Percentiles rank a stretch among this genome's conserved stretches.
These are phyloP conservation scores for Epizoanthus ramosus DNA, from an alignment of 92 coral and sea anemone species.

Conservation along the genomic window DNA sequence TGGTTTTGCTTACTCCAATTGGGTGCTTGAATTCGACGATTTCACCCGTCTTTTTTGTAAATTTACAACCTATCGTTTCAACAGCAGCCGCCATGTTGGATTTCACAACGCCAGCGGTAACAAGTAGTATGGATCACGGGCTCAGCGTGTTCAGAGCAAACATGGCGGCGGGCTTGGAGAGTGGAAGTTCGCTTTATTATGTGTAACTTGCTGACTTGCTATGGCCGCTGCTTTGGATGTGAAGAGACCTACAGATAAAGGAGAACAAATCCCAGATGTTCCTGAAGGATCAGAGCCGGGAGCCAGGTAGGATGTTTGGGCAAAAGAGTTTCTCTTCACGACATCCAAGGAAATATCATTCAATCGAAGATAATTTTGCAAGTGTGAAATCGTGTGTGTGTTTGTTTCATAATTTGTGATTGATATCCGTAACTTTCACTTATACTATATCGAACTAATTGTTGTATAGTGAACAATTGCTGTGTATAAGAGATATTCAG, in stretches of 20 bases:
- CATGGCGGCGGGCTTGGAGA: slow-evolving; percentile 33
- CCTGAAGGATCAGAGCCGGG: slow-evolving; percentile 45
- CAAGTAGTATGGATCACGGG: slow-evolving; percentile 19
- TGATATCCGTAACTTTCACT: too few species aligned
- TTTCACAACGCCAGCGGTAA: slow-evolving; percentile 15
- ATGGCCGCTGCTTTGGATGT: slow-evolving; percentile 40
- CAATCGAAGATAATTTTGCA: neutral
- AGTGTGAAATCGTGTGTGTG: neutral
- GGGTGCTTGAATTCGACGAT: slow-evolving; percentile 23
- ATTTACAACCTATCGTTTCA: neutral
- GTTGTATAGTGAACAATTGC: too few species aligned
- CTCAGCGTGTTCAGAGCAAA: slow-evolving; percentile 24
- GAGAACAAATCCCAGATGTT: slow-evolving; percentile 46
- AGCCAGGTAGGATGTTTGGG: slow-evolving; percentile 19
- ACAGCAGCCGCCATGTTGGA: slow-evolving; percentile 10
- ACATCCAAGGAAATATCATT: neutral
- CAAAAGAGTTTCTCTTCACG: neutral
- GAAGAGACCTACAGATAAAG: slow-evolving; percentile 28
- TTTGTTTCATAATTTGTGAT: too few species aligned
- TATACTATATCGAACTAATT: too few species aligned
- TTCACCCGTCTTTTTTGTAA: slow-evolving; percentile 24
- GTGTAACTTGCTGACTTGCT: slow-evolving; percentile 1
- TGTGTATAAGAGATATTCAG: too few species aligned
- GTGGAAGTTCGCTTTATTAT: slow-evolving; percentile 10
- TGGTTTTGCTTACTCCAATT: slow-evolving; percentile 7